Conservation (phyloP, 2,888 invertebrate genomes). For the Melinopterus prodromus region DNA sequence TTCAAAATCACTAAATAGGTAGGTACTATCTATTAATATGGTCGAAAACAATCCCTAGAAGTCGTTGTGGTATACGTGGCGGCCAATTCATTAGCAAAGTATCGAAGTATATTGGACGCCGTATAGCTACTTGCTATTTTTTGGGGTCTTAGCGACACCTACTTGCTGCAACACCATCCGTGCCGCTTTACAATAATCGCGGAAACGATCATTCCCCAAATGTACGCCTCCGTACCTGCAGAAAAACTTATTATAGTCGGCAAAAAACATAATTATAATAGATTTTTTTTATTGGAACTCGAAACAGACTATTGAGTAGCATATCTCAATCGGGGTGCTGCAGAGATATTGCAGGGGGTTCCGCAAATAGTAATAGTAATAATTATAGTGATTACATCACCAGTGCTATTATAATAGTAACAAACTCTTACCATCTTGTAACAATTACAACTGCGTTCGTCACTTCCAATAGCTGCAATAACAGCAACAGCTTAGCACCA, state of each 20-base stretch:
- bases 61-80: not conserved
- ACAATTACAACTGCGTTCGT: not conserved
- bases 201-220: constrained; percentile 10
- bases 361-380: too few species aligned
- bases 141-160: constrained; percentile 7
- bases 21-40: too few species aligned
- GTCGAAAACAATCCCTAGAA: not conserved
- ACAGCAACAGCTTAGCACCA: not conserved
- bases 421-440: not conserved
- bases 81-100: not conserved
- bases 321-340: too few species aligned
- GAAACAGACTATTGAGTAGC: too few species aligned
- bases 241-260: not conserved
- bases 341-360: too few species aligned
- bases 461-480: not conserved
- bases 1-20: too few species aligned
- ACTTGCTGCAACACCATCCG: constrained; percentile 11
- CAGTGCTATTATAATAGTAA: not conserved
- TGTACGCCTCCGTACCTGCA: constrained; percentile 16
- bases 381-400: too few species aligned
- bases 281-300: too few species aligned
- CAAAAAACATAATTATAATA: too few species aligned
- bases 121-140: not conserved
- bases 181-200: constrained; percentile 13
- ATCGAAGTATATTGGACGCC: not conserved